These are phyloP conservation scores for Hydrotaea diabolus DNA, from an alignment of 2,888 invertebrate species.

Conservation along the genomic window DNA sequence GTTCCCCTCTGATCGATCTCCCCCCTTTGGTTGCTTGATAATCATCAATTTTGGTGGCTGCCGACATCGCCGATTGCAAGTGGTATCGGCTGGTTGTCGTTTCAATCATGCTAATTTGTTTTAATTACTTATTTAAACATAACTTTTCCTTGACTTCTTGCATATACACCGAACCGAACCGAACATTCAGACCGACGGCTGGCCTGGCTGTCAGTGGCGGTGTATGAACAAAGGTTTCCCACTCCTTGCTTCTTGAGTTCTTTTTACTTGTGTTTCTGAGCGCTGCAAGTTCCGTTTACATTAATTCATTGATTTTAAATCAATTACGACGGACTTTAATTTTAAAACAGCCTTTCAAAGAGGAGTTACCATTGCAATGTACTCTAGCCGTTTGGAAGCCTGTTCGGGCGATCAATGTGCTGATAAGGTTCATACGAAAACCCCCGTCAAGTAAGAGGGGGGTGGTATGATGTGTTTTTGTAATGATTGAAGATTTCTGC, in stretches of 20 bases:
- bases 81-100: conserved; percentile 17
- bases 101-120: conserved; percentile 62
- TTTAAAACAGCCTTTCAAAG: neutral
- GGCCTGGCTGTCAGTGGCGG: conserved; percentile 10
- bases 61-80: neutral
- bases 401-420: neutral
- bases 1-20: no score
- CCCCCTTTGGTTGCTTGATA: no score
- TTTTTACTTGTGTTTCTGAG: neutral
- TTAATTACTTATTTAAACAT: conserved; percentile 63
- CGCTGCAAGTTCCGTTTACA: conserved; percentile 4
- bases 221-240: conserved; percentile 39
- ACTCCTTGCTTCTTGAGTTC: neutral
- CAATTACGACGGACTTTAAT: conserved; percentile 41
- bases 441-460: neutral
- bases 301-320: conserved; percentile 62
- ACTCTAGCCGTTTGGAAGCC: no score
- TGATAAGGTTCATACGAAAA: neutral
- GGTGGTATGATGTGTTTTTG: neutral
- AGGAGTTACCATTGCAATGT: neutral
- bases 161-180: conserved; percentile 8
- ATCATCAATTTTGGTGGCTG: neutral
- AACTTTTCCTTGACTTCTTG: conserved; percentile 49
- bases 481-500: neutral
- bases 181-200: neutral